These are phyloP conservation scores for Bolinopsis microptera DNA, from an alignment of 37 sponge, comb jelly and placozoan genomes.

Conservation along the genomic window DNA sequence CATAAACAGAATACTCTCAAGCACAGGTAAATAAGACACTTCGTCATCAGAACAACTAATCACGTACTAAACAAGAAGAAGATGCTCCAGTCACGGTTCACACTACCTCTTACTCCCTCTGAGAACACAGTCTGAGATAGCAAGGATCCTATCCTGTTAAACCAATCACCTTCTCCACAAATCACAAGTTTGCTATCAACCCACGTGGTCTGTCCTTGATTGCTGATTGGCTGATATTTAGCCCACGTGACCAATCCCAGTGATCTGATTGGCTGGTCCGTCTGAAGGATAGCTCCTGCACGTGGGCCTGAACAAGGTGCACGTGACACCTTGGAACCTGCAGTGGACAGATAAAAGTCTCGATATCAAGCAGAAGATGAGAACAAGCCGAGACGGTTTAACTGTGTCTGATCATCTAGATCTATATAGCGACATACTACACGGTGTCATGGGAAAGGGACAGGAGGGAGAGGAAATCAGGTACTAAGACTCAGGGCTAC, in stretches of 20 bases:
- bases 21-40: no score
- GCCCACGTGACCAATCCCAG: not conserved
- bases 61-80: not conserved
- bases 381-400: not conserved
- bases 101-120: not conserved
- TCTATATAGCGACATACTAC: not conserved
- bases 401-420: not conserved
- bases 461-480: no score
- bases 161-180: not conserved
- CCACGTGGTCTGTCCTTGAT: not conserved
- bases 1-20: no score
- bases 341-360: not conserved
- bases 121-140: not conserved
- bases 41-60: no score
- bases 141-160: not conserved
- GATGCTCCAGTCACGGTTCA: not conserved
- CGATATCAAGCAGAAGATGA: not conserved
- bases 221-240: not conserved
- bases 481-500: no score
- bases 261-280: not conserved
- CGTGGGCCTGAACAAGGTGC: not conserved
- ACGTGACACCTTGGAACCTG: not conserved
- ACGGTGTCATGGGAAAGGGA: no score
- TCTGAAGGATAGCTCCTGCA: not conserved
- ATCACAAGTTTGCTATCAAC: not conserved